Conservation (phyloP, 2,888 invertebrate genomes). For the Heterodera filipjevi region DNA sequence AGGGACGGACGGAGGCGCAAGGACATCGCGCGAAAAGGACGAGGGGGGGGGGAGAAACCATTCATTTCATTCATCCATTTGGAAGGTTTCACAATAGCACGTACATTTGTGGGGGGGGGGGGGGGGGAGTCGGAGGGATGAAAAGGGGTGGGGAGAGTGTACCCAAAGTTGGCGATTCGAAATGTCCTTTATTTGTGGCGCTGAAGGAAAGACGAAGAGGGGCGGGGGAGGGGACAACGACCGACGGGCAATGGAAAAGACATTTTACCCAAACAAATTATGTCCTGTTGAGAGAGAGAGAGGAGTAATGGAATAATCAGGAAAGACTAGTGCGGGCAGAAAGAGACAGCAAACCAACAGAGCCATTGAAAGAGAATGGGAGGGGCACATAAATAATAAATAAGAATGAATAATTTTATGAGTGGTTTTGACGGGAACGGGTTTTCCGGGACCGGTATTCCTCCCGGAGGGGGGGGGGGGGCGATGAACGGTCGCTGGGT, state of each 20-base stretch:
- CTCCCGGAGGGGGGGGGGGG: not conserved
- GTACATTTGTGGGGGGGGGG: not conserved
- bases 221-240: not conserved
- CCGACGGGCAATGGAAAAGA: not conserved
- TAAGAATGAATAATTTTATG: not conserved
- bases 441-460: not conserved
- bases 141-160: not conserved
- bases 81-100: not conserved
- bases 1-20: not conserved
- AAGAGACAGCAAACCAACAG: not conserved
- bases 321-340: not conserved
- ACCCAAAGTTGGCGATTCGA: conserved; percentile 10
- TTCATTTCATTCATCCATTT: not conserved
- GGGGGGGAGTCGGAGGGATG: not conserved
- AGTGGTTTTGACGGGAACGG: not conserved
- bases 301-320: no score
- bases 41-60: not conserved
- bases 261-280: not conserved
- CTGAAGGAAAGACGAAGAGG: not conserved
- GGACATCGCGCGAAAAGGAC: not conserved
- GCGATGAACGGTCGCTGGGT: no score
- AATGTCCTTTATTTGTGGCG: not conserved
- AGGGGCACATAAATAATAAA: not conserved
- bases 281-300: no score
- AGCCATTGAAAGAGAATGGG: not conserved